Conservation (phyloP, 2,113 vertebrate genomes). For the Sardina pilchardus region DNA sequence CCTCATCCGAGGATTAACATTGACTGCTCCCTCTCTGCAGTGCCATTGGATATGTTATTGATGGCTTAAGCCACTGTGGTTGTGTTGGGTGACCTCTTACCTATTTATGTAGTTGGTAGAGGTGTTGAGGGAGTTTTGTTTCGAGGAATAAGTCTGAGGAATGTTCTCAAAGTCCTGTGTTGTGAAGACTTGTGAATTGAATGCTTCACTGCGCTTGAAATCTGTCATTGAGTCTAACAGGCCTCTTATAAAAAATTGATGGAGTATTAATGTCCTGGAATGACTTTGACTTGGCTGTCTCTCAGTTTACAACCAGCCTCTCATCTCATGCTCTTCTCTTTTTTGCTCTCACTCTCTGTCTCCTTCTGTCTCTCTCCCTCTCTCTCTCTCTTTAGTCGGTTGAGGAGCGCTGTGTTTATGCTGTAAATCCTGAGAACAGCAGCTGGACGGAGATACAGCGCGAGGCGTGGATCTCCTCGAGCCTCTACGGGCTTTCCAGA, state of each 20-base stretch:
- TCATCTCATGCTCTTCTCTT: not conserved
- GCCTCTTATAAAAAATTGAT: not conserved
- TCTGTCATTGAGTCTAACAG: not conserved
- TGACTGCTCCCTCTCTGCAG: not conserved
- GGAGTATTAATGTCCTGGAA: not conserved
- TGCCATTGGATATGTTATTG: not conserved
- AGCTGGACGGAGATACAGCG: slow-evolving; percentile 90
- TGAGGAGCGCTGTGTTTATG: slow-evolving; percentile 89
- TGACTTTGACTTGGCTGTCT: not conserved
- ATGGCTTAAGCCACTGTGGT: not conserved
- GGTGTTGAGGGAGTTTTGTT: not conserved
- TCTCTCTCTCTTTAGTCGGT: slow-evolving; percentile 73
- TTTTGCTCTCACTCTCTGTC: not conserved
- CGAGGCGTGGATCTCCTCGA: slow-evolving; percentile 95
- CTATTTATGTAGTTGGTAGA: not conserved
- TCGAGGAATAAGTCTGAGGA: no score
- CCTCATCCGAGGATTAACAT: not conserved
- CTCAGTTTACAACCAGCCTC: not conserved
- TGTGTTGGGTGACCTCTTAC: not conserved
- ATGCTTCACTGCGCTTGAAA: not conserved
- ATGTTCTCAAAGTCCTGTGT: not conserved
- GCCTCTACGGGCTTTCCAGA: slow-evolving; percentile 85
- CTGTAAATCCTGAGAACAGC: slow-evolving; percentile 83
- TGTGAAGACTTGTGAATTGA: not conserved
- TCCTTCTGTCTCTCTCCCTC: not conserved